Base-by-base conservation (phyloP, 2,888 invertebrate species). In the Muscina levida region DNA sequence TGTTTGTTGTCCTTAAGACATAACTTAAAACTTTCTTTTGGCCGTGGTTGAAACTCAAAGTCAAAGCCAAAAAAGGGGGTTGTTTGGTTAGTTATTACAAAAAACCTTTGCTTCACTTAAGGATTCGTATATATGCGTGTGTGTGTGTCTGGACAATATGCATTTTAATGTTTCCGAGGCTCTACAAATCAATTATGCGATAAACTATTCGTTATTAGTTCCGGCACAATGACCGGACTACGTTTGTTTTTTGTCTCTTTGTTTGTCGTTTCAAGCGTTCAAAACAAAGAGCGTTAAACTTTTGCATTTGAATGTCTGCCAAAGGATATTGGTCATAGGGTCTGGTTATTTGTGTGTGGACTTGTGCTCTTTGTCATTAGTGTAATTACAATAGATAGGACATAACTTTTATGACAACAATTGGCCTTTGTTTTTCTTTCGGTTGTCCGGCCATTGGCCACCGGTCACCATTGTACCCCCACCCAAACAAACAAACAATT, bases 151-250 rank as follows among this genome's bases (percentile, higher is more conserved):
- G 62, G 62, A 62, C 62, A 62, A 62, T 62, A 39, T 62, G 62
- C 42, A 42, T 42, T 62, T 62, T 19, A 19, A 39, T 59, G 26
- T 13, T 57, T n/a, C n/a, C 3, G 53, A 11, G 53, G 57, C 17
- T 31, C 37, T 15, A 59, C 37, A 59, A 59, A 59, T 59, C 59
- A 59, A 59, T 59, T 59, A 59, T 59, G 59, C 59, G 17, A 59
- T 59, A 59, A 59, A 59, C 15, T 59, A 59, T 59, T 13, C 37
- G 22, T 22, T 39, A 62, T 62, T 62, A 62, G 62, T 62, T 62
- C 62, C 62, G 42, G 42, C 59, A 39, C 1, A 59, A 59, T 17
- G 37, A 15, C 37, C 39, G 15, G 15, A 11, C 17, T 39, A 39
- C 17, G 17, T 19, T 19, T 44, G 2, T 44, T 2, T 2, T 19